Percentiles rank a stretch among this genome's conserved stretches.
These are phyloP conservation scores for Lithophane socia DNA, from an alignment of 2,888 invertebrate species.

Conservation along the genomic window DNA sequence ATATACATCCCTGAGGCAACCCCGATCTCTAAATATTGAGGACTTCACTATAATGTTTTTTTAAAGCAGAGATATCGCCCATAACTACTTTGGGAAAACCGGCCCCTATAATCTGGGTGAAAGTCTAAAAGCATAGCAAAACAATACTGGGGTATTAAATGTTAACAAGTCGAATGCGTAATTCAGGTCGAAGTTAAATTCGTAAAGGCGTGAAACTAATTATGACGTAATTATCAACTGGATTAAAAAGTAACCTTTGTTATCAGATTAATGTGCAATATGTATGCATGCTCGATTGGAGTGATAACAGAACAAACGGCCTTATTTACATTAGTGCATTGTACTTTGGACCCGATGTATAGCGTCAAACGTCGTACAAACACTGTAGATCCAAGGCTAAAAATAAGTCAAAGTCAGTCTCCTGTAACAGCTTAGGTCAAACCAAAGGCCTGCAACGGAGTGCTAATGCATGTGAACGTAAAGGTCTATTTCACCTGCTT, in stretches of 20 bases:
- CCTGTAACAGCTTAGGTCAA: background rate
- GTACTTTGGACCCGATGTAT: conserved; percentile 25
- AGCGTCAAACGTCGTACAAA: conserved; percentile 7
- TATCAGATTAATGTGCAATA: conserved; percentile 34
- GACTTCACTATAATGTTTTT: background rate
- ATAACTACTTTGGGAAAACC: background rate
- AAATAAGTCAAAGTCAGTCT: conserved; percentile 1
- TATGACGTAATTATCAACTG: background rate
- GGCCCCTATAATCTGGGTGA: background rate
- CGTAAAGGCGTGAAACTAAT: background rate
- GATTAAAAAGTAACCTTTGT: conserved; percentile 4
- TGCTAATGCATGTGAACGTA: no score
- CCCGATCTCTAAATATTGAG: background rate
- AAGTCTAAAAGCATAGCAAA: background rate
- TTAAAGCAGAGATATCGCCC: no score
- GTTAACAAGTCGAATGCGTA: conserved; percentile 3
- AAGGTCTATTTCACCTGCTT: background rate
- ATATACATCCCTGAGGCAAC: conserved; percentile 19
- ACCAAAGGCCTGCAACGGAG: background rate
- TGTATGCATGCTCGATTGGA: conserved; percentile 23
- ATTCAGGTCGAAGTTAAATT: conserved; percentile 1
- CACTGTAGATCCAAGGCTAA: conserved; percentile 1
- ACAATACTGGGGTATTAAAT: background rate
- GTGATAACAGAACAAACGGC: conserved; percentile 30
- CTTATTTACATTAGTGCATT: conserved; percentile 23